Conservation (phyloP, 2,113 vertebrate genomes). For the Neofelis nebulosa region DNA sequence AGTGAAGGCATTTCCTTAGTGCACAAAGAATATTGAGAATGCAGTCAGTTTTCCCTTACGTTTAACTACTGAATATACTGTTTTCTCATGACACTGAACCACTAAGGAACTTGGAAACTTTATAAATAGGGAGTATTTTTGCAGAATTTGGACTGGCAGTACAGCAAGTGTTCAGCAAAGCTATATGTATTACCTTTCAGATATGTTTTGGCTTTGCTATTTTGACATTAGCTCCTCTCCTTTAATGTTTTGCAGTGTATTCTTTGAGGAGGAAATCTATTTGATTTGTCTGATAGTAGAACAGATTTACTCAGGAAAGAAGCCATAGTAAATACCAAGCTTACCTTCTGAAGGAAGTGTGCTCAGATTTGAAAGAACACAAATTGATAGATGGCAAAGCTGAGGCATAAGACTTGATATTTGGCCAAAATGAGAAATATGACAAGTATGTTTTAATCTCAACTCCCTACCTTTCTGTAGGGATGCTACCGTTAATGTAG, state of each 20-base stretch:
- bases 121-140: not conserved
- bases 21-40: slow-evolving; percentile 12
- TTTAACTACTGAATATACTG: not conserved
- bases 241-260: not conserved
- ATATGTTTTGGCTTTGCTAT: not conserved
- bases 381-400: not conserved
- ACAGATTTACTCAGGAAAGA: slow-evolving; percentile 27
- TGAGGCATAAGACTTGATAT: not conserved
- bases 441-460: not conserved
- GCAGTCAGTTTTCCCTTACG: not conserved
- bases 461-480: not conserved
- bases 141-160: not conserved
- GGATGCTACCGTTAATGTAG: not conserved
- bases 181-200: not conserved
- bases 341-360: slow-evolving; percentile 3
- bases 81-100: not conserved
- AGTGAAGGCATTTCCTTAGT: not conserved
- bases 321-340: not conserved
- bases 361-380: slow-evolving; percentile 3
- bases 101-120: not conserved
- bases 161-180: not conserved
- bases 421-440: not conserved
- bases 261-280: not conserved
- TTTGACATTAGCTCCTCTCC: not conserved
- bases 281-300: slow-evolving; percentile 15